Evolutionary conservation across 2,797 vertebrate species (phyloP).

Genomic region (Pelobates cultripes): DNA sequence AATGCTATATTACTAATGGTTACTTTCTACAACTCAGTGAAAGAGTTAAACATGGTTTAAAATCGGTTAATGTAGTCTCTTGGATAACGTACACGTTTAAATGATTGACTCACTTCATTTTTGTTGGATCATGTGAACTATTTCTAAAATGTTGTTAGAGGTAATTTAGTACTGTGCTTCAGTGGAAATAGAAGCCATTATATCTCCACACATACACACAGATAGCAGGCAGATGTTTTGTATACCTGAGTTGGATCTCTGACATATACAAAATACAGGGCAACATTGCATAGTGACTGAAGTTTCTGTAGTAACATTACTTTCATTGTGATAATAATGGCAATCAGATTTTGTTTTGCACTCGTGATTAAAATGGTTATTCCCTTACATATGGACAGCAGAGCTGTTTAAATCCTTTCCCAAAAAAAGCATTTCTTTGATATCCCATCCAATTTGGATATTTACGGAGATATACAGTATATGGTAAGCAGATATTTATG

Average conservation of each 20-base stretch:
- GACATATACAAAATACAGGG: neutral
- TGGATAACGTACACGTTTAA: neutral
- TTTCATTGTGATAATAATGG: neutral
- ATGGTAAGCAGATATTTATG: no score
- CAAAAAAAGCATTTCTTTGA: neutral
- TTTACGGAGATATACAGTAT: neutral
- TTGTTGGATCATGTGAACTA: neutral
- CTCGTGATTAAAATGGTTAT: neutral
- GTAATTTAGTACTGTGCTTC: neutral
- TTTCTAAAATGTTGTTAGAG: neutral
- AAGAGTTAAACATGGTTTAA: no score
- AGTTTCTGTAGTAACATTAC: neutral
- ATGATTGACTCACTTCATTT: neutral
- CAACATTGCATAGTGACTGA: neutral
- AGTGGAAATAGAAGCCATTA: neutral
- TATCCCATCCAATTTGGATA: neutral
- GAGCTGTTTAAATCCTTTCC: neutral
- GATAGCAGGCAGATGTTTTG: conserved; percentile 2
- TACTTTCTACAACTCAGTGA: no score
- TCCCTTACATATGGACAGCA: neutral
- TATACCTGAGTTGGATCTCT: conserved; percentile 3
- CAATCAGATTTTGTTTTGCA: conserved; percentile 3
- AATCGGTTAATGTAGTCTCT: neutral
- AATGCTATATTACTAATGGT: no score
- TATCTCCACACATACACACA: neutral